Evolutionary conservation across 2,113 vertebrate species (phyloP).

Genomic region (Eretmochelys imbricata): DNA sequence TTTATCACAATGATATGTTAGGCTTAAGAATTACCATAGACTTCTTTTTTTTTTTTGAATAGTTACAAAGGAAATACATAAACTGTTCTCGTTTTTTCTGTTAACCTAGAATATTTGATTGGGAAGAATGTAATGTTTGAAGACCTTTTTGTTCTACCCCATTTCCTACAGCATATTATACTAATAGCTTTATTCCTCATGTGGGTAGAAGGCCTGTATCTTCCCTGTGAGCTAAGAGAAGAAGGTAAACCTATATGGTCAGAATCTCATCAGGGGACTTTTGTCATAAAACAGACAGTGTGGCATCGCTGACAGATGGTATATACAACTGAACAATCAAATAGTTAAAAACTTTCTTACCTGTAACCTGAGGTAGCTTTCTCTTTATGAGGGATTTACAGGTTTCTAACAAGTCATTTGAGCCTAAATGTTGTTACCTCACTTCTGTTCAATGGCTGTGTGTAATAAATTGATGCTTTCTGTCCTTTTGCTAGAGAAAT

Average conservation of each 20-base stretch:
- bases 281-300: conserved; percentile 13
- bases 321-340: conserved; percentile 2
- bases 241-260: neutral
- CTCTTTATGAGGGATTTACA: neutral
- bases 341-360: neutral
- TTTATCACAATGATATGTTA: neutral
- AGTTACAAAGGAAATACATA: neutral
- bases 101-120: neutral
- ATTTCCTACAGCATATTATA: neutral
- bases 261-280: neutral
- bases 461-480: too few species aligned
- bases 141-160: neutral
- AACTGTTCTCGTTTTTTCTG: neutral
- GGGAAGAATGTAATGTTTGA: neutral
- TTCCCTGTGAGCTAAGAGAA: neutral
- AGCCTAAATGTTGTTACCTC: neutral
- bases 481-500: too few species aligned
- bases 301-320: conserved; percentile 26
- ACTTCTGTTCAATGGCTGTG: too few species aligned
- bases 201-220: neutral
- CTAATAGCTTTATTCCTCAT: neutral
- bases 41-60: neutral
- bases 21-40: neutral
- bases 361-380: neutral
- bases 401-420: neutral